These are phyloP conservation scores for Tachycineta bicolor DNA, from an alignment of 2,113 vertebrate species.

Conservation along the genomic window DNA sequence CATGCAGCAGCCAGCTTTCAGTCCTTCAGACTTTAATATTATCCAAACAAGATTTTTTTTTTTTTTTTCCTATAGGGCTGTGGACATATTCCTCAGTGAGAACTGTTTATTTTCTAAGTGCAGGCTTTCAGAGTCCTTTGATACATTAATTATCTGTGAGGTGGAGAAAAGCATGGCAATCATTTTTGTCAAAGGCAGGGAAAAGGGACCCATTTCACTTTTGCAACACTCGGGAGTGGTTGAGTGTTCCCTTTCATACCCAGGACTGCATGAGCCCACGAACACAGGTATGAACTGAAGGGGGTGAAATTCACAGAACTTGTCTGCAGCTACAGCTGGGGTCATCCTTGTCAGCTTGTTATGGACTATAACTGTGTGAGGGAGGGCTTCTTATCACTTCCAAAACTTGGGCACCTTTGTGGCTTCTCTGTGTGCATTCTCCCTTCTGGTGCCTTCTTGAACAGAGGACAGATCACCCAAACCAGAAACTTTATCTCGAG, in stretches of 20 bases:
- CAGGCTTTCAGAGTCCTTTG: background rate
- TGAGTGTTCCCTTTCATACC: conserved; percentile 34
- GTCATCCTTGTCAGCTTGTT: background rate
- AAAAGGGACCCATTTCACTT: background rate
- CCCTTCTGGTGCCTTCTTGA: background rate
- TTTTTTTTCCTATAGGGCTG: background rate
- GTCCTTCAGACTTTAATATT: background rate
- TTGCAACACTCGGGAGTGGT: background rate
- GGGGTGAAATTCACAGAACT: background rate
- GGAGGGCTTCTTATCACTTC: background rate
- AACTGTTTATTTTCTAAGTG: background rate
- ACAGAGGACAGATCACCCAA: background rate
- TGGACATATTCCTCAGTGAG: background rate
- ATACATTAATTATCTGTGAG: background rate
- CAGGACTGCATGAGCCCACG: background rate
- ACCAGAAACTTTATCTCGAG: background rate
- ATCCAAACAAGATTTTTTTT: background rate
- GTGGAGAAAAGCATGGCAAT: background rate
- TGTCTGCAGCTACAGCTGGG: background rate
- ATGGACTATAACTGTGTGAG: accelerated
- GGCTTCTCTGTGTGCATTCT: background rate
- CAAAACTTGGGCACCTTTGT: background rate
- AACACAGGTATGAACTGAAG: background rate
- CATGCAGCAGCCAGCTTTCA: background rate
- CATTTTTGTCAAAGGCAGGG: background rate